phyloP scores from a whole-genome alignment of 2,113 vertebrate genomes.

The Chitala chitala region DNA sequence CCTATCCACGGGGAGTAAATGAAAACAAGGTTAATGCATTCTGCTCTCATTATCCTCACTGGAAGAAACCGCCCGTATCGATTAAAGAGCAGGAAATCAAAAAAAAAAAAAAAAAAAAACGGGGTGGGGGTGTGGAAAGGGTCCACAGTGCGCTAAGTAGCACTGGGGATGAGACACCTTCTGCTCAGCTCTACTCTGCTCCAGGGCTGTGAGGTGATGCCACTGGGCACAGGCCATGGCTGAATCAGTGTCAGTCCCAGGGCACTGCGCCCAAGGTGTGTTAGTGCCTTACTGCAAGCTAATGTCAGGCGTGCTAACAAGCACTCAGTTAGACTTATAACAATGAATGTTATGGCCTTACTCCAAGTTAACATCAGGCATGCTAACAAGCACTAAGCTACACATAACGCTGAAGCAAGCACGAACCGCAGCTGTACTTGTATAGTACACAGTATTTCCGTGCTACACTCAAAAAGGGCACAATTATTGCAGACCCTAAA shows the following conservation, averaged over 20 bases:
- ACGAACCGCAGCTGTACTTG: too few species aligned
- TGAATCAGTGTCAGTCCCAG: background rate
- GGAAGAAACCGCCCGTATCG: constrained; percentile 51
- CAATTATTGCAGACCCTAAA: too few species aligned
- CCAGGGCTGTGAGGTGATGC: too few species aligned
- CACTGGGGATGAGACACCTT: constrained; percentile 41
- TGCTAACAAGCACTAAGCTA: background rate
- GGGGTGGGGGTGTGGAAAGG: too few species aligned
- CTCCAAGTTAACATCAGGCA: background rate
- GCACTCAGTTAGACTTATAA: background rate
- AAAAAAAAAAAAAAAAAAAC: constrained; percentile 12
- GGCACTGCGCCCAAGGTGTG: background rate
- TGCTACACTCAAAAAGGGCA: too few species aligned
- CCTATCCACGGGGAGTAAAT: constrained; percentile 58
- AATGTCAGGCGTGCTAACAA: background rate
- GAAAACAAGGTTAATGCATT: constrained; percentile 72
- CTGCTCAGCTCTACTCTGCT: too few species aligned
- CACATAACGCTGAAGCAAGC: background rate
- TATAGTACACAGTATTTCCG: too few species aligned
- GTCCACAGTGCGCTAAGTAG: constrained; percentile 22
- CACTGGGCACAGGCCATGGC: background rate
- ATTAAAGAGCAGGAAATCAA: constrained; percentile 57
- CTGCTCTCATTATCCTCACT: constrained; percentile 57
- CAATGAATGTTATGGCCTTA: background rate
- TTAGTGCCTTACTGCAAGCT: background rate